Conservation (phyloP, 2,113 vertebrate species). For the Myxocyprinus asiaticus region DNA sequence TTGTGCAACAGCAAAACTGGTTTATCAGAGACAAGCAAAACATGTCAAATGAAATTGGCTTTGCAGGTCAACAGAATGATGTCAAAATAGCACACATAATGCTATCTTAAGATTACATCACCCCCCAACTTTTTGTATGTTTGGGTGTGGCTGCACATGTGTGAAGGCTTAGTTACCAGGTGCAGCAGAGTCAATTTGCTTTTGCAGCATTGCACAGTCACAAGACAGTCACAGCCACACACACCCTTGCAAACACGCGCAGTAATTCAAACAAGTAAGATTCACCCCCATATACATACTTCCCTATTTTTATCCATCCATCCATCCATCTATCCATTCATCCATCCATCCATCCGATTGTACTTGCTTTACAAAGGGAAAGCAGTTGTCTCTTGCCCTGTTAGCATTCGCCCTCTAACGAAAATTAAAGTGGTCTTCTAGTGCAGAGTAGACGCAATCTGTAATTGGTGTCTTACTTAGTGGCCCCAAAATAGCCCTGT, state of each 20-base stretch:
- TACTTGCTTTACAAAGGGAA: too few species aligned
- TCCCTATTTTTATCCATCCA: neutral
- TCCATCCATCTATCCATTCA: too few species aligned
- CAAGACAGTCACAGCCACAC: constrained; percentile 44
- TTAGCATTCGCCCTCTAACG: too few species aligned
- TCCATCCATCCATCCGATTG: too few species aligned
- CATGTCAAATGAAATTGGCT: neutral
- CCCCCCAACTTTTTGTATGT: constrained; percentile 9
- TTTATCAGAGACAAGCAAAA: neutral
- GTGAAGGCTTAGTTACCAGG: neutral
- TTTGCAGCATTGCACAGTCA: constrained; percentile 48
- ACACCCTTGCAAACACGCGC: constrained; percentile 20
- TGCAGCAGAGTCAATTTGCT: constrained; percentile 33
- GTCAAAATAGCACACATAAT: constrained; percentile 4
- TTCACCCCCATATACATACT: constrained; percentile 10
- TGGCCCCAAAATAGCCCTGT: too few species aligned
- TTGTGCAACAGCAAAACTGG: neutral
- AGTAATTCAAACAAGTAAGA: constrained; percentile 12
- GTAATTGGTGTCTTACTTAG: too few species aligned
- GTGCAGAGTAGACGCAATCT: too few species aligned
- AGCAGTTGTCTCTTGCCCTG: too few species aligned
- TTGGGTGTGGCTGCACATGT: constrained; percentile 32
- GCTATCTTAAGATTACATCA: neutral
- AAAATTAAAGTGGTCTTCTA: too few species aligned
- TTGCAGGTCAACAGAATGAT: neutral